These are phyloP conservation scores for Helicolenus hilgendorfi DNA, from an alignment of 2,797 vertebrate genomes.

Conservation along the genomic window DNA sequence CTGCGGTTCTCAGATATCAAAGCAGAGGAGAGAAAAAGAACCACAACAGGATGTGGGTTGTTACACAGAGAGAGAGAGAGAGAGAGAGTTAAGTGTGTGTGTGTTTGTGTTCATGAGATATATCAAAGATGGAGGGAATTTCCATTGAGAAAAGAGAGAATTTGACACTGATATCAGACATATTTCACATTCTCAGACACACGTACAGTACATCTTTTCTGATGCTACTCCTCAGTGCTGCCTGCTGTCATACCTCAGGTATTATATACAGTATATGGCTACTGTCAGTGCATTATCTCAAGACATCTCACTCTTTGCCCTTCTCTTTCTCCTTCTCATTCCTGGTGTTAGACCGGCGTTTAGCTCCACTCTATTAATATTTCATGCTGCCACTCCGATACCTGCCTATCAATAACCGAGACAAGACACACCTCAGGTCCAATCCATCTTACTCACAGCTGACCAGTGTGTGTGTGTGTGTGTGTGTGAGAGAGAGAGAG, in stretches of 20 bases:
- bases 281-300: conserved; percentile 15
- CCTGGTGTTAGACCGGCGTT: conserved; percentile 36
- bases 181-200: conserved; percentile 63
- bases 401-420: conserved; percentile 77
- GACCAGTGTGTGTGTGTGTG: conserved; percentile 27
- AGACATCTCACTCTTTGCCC: conserved; percentile 23
- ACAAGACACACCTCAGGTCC: conserved; percentile 70
- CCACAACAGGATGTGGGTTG: conserved; percentile 78
- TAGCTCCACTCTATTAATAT: conserved; percentile 74
- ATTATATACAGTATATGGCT: not conserved
- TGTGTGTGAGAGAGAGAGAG: not conserved
- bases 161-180: conserved; percentile 47
- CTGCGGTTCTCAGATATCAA: conserved; percentile 79
- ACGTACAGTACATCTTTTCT: not conserved
- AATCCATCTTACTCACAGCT: conserved; percentile 79
- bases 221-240: conserved; percentile 17
- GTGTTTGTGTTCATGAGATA: not conserved
- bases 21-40: conserved; percentile 59
- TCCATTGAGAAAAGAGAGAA: conserved; percentile 53
- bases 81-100: conserved; percentile 17
- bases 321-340: conserved; percentile 51
- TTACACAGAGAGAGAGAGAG: conserved; percentile 43
- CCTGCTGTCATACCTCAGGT: conserved; percentile 14
- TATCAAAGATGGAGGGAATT: conserved; percentile 71
- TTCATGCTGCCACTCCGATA: conserved; percentile 72